A percentile compares a stretch with the other conserved stretches of the same genome.
Conservation (phyloP, 2,888 invertebrate genomes). For the Coecobrya sp. region DNA sequence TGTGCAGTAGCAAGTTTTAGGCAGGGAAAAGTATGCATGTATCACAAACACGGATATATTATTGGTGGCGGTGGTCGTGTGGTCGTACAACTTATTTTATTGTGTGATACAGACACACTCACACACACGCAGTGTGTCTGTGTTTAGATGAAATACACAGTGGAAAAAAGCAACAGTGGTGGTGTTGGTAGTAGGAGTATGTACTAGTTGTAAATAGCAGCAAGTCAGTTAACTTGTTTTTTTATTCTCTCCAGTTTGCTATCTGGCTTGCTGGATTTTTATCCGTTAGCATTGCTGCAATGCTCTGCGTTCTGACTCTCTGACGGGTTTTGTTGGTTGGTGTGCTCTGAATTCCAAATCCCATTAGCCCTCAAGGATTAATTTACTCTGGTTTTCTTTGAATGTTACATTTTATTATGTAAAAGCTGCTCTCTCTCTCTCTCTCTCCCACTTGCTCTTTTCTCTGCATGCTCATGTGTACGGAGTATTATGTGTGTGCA, state of each 20-base stretch:
- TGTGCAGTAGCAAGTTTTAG: not conserved
- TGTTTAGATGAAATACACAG: not conserved
- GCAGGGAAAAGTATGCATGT: too few species aligned
- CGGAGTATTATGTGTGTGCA: conserved; percentile 30
- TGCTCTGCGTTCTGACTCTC: conserved; percentile 23
- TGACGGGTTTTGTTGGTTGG: conserved; percentile 51
- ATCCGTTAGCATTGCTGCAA: not conserved
- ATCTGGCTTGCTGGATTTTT: conserved; percentile 33
- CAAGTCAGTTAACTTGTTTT: conserved; percentile 32
- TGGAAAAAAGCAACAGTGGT: conserved; percentile 38
- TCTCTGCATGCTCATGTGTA: not conserved
- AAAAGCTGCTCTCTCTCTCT: conserved; percentile 43
- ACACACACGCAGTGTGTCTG: not conserved
- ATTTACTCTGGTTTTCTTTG: conserved; percentile 79
- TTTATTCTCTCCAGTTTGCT: not conserved
- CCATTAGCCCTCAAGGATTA: conserved; percentile 81
- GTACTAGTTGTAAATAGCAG: conserved; percentile 27
- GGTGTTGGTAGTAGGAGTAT: not conserved
- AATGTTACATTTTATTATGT: conserved; percentile 77
- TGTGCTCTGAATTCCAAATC: conserved; percentile 80
- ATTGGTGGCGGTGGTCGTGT: conserved; percentile 15
- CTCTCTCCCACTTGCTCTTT: conserved; percentile 4
- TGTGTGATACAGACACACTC: conserved; percentile 3
- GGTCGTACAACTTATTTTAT: conserved; percentile 7
- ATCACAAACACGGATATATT: conserved; percentile 23